Evolutionary conservation across 1,140 invertebrate genomes (phyloP).

Genomic region (Argopecten irradians): DNA sequence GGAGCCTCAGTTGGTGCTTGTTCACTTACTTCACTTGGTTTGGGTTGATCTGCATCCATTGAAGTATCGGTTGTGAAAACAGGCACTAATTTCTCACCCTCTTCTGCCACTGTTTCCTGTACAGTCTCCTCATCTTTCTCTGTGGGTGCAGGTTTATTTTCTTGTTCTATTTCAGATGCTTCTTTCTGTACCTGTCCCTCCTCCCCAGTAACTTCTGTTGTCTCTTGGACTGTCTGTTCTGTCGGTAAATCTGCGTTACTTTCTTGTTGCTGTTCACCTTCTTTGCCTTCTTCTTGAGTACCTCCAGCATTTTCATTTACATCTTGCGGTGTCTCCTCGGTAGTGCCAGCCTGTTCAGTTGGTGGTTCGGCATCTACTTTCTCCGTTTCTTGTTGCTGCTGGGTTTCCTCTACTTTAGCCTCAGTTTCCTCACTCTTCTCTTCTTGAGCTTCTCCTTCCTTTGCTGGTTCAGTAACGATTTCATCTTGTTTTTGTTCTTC

Average conservation of each 20-base stretch:
- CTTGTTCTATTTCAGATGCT: conserved; percentile 32
- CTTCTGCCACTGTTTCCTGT: conserved; percentile 24
- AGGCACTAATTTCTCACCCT: not conserved
- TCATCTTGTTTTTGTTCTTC: conserved; percentile 33
- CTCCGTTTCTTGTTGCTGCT: conserved; percentile 15
- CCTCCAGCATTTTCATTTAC: conserved; percentile 29
- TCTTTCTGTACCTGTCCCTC: conserved; percentile 25
- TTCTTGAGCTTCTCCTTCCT: not conserved
- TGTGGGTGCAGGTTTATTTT: conserved; percentile 25
- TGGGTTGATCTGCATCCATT: conserved; percentile 28
- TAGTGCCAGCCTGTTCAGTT: not conserved
- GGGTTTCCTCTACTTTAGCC: conserved; percentile 20
- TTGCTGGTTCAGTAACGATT: conserved; percentile 35
- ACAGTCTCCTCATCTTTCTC: not conserved
- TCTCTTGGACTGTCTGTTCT: conserved; percentile 22
- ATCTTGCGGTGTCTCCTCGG: conserved; percentile 26
- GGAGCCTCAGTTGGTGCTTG: not conserved
- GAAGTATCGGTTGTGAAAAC: not conserved
- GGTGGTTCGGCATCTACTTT: not conserved
- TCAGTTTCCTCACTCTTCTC: not conserved
- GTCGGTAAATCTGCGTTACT: conserved; percentile 32
- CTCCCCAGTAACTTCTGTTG: conserved; percentile 2
- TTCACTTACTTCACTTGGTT: not conserved
- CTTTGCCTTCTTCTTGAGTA: conserved; percentile 29
- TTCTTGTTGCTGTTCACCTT: conserved; percentile 37